Evolutionary conservation across 2,113 vertebrate species (phyloP).

Genomic region (Ciconia stormi): DNA sequence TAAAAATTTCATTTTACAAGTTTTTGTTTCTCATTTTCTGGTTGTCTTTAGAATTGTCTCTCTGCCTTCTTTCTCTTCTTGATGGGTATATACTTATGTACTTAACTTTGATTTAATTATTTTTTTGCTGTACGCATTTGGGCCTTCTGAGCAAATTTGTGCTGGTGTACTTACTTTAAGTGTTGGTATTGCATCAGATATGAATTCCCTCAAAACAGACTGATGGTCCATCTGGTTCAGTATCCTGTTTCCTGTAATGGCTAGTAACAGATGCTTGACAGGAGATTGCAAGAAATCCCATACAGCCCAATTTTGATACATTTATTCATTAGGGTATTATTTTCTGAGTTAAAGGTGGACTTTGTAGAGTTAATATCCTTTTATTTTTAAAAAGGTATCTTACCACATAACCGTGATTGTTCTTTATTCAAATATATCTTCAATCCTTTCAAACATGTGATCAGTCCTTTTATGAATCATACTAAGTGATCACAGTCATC

Average conservation of each 20-base stretch:
- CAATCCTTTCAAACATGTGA: background rate
- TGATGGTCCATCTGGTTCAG: conserved; percentile 58
- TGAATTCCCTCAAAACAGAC: conserved; percentile 36
- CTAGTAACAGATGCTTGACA: conserved; percentile 54
- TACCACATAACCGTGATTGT: background rate
- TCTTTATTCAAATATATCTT: background rate
- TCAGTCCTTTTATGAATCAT: background rate
- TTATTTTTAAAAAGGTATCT: background rate
- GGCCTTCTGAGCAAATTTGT: background rate
- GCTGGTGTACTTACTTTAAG: background rate
- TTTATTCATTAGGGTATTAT: conserved; percentile 38
- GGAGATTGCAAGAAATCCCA: conserved; percentile 47
- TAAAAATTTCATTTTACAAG: background rate
- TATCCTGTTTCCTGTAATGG: conserved; percentile 65
- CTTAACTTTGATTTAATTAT: background rate
- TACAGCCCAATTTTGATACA: conserved; percentile 26
- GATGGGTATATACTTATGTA: background rate
- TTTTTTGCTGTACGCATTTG: background rate
- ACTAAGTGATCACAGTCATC: background rate
- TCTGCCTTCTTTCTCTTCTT: background rate
- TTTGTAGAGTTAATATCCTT: background rate
- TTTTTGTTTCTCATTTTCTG: background rate
- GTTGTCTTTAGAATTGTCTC: background rate
- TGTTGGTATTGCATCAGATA: conserved; percentile 44
- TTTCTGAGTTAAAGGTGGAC: conserved; percentile 5